Conservation (phyloP, 2,113 vertebrate genomes). For the Lophochroa leadbeateri region DNA sequence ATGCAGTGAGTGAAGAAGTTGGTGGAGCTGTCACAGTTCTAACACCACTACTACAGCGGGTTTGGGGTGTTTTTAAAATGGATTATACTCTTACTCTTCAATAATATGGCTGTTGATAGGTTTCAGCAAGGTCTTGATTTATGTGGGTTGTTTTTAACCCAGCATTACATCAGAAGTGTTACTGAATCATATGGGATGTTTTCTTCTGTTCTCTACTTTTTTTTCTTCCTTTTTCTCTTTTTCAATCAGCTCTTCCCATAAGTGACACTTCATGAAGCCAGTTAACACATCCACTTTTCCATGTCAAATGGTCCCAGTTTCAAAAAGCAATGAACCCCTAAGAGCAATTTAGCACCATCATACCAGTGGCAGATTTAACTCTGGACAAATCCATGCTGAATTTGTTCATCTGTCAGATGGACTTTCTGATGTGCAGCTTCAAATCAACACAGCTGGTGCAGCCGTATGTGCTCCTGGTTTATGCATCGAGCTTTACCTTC, state of each 20-base stretch:
- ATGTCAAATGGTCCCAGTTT: neutral
- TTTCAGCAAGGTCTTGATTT: neutral
- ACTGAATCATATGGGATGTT: neutral
- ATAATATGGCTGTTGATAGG: neutral
- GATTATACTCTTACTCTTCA: neutral
- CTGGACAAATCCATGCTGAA: constrained; percentile 32
- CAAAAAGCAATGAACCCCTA: constrained; percentile 12
- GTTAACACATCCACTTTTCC: neutral
- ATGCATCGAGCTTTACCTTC: constrained; percentile 1
- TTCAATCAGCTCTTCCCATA: neutral
- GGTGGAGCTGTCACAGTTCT: neutral
- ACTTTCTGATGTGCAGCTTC: neutral
- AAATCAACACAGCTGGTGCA: constrained; percentile 7
- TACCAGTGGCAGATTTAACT: constrained; percentile 19
- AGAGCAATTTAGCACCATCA: neutral
- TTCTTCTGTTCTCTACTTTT: neutral
- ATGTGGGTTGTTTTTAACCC: neutral
- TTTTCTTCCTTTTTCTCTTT: neutral
- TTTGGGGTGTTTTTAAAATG: neutral
- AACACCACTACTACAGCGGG: neutral
- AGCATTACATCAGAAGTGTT: neutral
- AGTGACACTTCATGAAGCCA: neutral
- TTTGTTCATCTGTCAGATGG: constrained; percentile 46
- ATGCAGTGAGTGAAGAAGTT: neutral
- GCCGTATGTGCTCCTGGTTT: neutral